Base-by-base conservation (phyloP, 2,797 vertebrate genomes). In the Amniataba percoides region DNA sequence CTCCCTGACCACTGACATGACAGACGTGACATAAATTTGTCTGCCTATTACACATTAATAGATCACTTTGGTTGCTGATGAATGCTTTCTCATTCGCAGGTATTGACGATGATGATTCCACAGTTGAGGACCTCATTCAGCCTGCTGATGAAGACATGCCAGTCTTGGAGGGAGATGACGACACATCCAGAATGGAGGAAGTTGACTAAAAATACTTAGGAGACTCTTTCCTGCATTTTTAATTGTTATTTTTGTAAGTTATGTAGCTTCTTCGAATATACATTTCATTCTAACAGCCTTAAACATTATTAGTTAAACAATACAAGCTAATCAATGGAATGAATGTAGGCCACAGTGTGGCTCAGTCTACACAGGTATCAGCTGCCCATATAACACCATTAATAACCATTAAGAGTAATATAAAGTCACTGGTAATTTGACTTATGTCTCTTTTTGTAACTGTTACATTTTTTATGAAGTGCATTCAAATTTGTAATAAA, bases 141-240 rank as follows among this genome's bases (percentile, higher is more conserved):
- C 93, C 94, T 0, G 68, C 80, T 45, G 94, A 95, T 27, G 95
- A 96, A 58, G 96, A 96, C 23, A 96, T 96, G 96, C 96, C 96
- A 16, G 92, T 95, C 62, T 88, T 96, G 78, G 96, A 96, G 75
- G 96, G 95, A 40, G 95, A 96, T 3, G 96, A 96, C 0, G 95
- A 96, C 85, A 93, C 94, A 53, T 96, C 95, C 72, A 94, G 96
- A 90, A 96, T 96, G 96, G 96, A 96, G 78, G 96, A 96, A 94
- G 96, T 96, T 57, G 96, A 96, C 83, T 96, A 93, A 95, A 31
- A 77, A 71, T 15, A 59, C 40, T 71, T 21, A 3, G 14, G 31
- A 46, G 48, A 81, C 23, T 43, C 40, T 79, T 82, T 68, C 16
- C 45, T 66, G 45, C 62, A 77, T 79, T 63, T 10, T 65, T 86